Percentiles rank a stretch among this genome's conserved stretches.
These are phyloP conservation scores for Mus pahari DNA, from an alignment of 2,113 vertebrate genomes.

Conservation along the genomic window DNA sequence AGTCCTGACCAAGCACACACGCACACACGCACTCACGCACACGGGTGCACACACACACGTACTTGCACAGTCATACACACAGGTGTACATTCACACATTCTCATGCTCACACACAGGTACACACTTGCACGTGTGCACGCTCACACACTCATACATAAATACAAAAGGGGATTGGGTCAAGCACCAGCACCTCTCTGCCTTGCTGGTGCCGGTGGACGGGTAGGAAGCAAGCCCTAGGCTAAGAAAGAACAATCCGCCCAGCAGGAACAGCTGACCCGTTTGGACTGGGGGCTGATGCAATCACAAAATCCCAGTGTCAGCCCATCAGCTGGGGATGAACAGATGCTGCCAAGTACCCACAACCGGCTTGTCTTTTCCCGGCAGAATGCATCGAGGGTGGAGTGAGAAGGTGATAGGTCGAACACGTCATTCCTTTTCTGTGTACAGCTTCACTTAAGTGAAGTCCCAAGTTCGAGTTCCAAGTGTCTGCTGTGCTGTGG, in stretches of 20 bases:
- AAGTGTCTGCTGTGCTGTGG: slow-evolving; percentile 83
- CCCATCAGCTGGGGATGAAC: slow-evolving; percentile 19
- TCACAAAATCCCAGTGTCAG: slow-evolving; percentile 62
- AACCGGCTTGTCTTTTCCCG: slow-evolving; percentile 60
- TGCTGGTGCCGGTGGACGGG: slow-evolving; percentile 74
- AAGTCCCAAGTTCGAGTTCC: slow-evolving; percentile 76
- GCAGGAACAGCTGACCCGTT: slow-evolving; percentile 28
- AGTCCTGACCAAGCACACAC: slow-evolving; percentile 80
- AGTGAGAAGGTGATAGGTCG: slow-evolving; percentile 65
- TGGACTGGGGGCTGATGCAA: slow-evolving; percentile 18
- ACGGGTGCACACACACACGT: background rate
- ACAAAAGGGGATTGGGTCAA: slow-evolving; percentile 85
- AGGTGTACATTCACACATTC: too few relatives aligned
- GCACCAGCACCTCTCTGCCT: slow-evolving; percentile 87
- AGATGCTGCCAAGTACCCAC: slow-evolving; percentile 51
- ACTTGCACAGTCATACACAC: rapidly evolving
- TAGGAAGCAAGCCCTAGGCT: slow-evolving; percentile 71
- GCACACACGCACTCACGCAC: background rate
- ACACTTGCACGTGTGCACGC: too few relatives aligned
- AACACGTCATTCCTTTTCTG: slow-evolving; percentile 84
- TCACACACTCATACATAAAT: slow-evolving; percentile 59
- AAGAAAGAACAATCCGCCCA: slow-evolving; percentile 36
- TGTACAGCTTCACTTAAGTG: slow-evolving; percentile 74
- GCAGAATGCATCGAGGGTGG: slow-evolving; percentile 47
- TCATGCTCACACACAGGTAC: background rate